A percentile compares a stretch with the other conserved stretches of the same genome.
phyloP scores from a whole-genome alignment of 2,888 invertebrate genomes.

The Tethea ocularis region DNA sequence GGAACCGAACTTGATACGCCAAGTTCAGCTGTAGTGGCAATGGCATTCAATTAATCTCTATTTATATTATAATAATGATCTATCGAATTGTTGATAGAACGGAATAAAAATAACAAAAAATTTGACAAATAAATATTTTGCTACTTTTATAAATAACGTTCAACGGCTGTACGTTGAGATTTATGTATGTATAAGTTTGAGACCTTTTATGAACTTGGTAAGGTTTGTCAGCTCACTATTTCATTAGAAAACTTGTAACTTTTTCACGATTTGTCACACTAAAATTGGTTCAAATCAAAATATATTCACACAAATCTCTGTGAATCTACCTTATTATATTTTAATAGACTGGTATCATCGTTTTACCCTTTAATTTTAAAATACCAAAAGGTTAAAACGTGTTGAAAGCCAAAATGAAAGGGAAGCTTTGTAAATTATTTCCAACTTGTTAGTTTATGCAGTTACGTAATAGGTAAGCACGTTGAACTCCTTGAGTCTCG shows the following conservation, averaged over 20 bases:
- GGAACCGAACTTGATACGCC: constrained; percentile 29
- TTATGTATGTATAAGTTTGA: too few species aligned
- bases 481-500: background rate
- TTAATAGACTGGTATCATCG: too few species aligned
- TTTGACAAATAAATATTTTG: background rate
- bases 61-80: background rate
- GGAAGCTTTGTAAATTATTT: background rate
- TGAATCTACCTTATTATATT: too few species aligned
- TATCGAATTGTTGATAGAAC: background rate
- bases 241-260: too few species aligned
- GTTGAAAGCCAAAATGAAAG: background rate
- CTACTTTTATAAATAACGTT: too few species aligned
- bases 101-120: background rate
- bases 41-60: constrained; percentile 12
- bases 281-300: too few species aligned
- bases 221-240: too few species aligned
- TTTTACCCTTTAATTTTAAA: too few species aligned
- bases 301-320: too few species aligned
- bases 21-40: constrained; percentile 17
- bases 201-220: too few species aligned
- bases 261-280: too few species aligned
- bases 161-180: too few species aligned
- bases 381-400: background rate
- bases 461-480: background rate
- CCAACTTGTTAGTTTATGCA: background rate